Base-by-base conservation (phyloP, 1,140 invertebrate genomes). In the Drosophila takahashii region DNA sequence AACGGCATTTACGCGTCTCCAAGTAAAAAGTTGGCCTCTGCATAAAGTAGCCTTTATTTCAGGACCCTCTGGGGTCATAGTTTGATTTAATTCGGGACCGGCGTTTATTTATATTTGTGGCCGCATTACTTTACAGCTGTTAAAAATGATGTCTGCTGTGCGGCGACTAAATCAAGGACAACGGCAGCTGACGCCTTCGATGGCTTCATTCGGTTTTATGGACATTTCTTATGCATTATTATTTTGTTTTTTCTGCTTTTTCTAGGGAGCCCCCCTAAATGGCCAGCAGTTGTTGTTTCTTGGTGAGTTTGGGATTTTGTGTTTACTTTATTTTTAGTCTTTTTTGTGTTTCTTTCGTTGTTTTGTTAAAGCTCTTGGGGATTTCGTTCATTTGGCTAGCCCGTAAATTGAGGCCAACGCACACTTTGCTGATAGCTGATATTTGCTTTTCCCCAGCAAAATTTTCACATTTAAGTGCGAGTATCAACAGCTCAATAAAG, bases 71-170 rank as follows among this genome's bases (percentile, higher is more conserved):
- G 67, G 73, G 67, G 64, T 22, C 67, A 58, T 62, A 76, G 71
- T 86, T 86, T 87, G 80, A 86, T 86, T 87, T 87, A 86, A 87
- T 87, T 87, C 76, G 65, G 37, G 60, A 37, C 67, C 42, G 59
- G 51, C 62, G 72, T 72, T 89, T 90, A 80, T 89, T 84, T 89
- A 73, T 89, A 89, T 69, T 83, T 89, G 84, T 70, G 84, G 77
- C 73, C 60, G 81, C 86, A 89, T 90, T 89, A 90, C 78, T 89
- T 89, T 89, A 84, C 84, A 89, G 80, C 85, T 89, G 84, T 89
- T 89, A 73, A 57, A 65, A 84, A 86, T 69, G 48, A 78, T 80
- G 64, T 83, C 53, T 60, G 66, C 70, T 65, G 60, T 54, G 69
- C 32, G 64, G 7, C 27, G 48, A 32, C 53, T 51, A 76, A 75